A percentile compares a stretch with the other conserved stretches of the same genome.
Evolutionary conservation across 2,888 invertebrate genomes (phyloP).

Genomic region (Aspidiotus destructor): DNA sequence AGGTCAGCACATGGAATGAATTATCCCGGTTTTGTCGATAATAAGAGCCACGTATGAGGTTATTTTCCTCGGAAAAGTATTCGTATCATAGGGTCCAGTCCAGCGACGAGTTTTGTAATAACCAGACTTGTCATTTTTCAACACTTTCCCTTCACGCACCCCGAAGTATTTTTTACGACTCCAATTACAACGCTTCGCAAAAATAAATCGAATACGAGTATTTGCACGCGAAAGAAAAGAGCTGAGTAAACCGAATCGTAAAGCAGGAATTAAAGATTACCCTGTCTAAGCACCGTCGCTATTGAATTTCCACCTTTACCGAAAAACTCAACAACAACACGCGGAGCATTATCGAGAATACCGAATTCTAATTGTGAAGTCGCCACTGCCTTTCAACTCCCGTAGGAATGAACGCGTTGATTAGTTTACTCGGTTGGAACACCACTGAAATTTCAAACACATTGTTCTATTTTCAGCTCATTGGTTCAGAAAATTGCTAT

Average conservation of each 20-base stretch:
- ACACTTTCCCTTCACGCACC: too few relatives aligned
- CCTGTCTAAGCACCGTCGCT: conserved; percentile 4
- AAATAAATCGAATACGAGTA: too few relatives aligned
- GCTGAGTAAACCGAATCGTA: not conserved
- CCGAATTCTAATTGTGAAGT: conserved; percentile 31
- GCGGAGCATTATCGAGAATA: conserved; percentile 13
- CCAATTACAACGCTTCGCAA: too few relatives aligned
- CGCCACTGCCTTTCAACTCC: conserved; percentile 30
- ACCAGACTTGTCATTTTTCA: too few relatives aligned
- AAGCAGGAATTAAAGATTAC: conserved; percentile 14
- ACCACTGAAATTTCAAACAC: conserved; percentile 33
- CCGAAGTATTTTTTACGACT: too few relatives aligned
- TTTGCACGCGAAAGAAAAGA: too few relatives aligned
- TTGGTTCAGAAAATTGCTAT: conserved; percentile 34
- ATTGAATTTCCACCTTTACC: conserved; percentile 6
- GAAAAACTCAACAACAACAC: not conserved
- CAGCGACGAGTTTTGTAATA: too few relatives aligned
- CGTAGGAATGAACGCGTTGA: conserved; percentile 28
- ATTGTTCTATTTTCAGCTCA: conserved; percentile 34
- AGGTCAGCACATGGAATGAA: too few relatives aligned
- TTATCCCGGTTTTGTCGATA: too few relatives aligned
- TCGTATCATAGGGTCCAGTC: too few relatives aligned
- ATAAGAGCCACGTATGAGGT: too few relatives aligned
- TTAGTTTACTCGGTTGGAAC: conserved; percentile 33
- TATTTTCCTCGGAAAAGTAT: too few relatives aligned